Base-by-base conservation (phyloP, 2,888 invertebrate genomes). In the Chirona hameri region DNA sequence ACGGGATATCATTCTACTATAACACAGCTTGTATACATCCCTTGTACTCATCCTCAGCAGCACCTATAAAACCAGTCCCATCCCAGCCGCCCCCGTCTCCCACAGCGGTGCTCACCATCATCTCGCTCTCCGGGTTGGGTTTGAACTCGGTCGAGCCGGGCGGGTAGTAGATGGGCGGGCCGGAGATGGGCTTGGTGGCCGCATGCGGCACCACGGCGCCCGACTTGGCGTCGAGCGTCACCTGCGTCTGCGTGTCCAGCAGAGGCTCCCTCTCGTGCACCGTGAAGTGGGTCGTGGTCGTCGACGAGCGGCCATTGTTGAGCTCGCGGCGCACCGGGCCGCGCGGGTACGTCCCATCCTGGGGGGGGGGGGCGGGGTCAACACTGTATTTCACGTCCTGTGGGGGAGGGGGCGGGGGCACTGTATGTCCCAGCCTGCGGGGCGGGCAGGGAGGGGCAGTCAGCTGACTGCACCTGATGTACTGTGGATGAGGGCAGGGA, bases 141-240 rank as follows among this genome's bases (percentile, higher is more conserved):
- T 80, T 48, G 82, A 84, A 84, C 81, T 85, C 84, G 55, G 84
- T 84, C 48, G 82, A 82, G 60, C 95, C 95, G 0, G 95, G 95
- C 60, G 96, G 96, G 90, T 96, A 96, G 89, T 95, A 96, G 21
- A 96, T 94, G 4, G 96, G 93, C 0, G 95, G 94, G 0, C 95
- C 96, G 48, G 93, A 91, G 24, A 93, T 90, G 0, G 80, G 80
- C 48, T 55, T 48, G 48, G 80, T 29, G 52, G 80, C 29, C 52
- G 55, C 18, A 0, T 48, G 55, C 27, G 80, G 55, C 80, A 80
- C 80, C 80, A 80, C 80, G 52, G 48, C 80, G 48, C 80, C 80
- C 14, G 52, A 52, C 52, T 29, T 48, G 55, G 80, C 48, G 80
- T 80, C 80, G 27, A 80, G 80, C 18, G 80, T 80, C 27, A 80